Evolutionary conservation across 2,797 vertebrate genomes (phyloP), one percentile per base, ranked within the genome.

Genomic region (Trachurus trachurus): DNA sequence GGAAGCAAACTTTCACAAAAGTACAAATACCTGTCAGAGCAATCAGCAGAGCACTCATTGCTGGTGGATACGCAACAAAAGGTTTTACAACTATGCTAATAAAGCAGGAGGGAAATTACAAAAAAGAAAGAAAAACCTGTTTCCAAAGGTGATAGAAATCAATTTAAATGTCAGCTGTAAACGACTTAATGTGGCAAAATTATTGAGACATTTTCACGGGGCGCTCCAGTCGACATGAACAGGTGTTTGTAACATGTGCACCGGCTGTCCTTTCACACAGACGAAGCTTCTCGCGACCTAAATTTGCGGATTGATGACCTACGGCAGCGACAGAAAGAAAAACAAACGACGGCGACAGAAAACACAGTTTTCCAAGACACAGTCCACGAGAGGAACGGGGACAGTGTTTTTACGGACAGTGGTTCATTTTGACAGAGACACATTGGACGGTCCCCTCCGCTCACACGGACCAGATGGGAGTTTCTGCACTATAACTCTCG

Each of bases 351-450:
- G 26, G 8, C 16, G 11, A n/a, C 5, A 57, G 54, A 65, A 26
- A 26, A 57, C 54, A 34, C 13, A 49, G 21, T 50, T 26, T 59
- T 10, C 34, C 26, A 50, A 75, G 59, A 77, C 31, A 71, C 53
- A 64, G 21, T 22, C 6, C 22, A 56, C 5, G 34, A 67, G 26
- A 71, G 13, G 45, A 72, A 75, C 12, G 12, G 12, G 44, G 1
- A 26, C 26, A 72, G 52, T 9, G 11, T 57, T 86, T 79, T 79
- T 65, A 62, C 63, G 71, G 65, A 78, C 56, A 54, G 19, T 29
- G 53, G 59, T 45, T 60, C 62, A 53, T 31, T 71, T 31, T 83
- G 76, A 80, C 81, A 84, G 69, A 80, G 78, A 77, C 76, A 61
- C 70, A 77, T 64, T 82, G 71, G 60, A 78, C 47, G 29, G 54